Evolutionary conservation across 1,140 invertebrate genomes (phyloP).

Genomic region (Trichonephila inaurata): DNA sequence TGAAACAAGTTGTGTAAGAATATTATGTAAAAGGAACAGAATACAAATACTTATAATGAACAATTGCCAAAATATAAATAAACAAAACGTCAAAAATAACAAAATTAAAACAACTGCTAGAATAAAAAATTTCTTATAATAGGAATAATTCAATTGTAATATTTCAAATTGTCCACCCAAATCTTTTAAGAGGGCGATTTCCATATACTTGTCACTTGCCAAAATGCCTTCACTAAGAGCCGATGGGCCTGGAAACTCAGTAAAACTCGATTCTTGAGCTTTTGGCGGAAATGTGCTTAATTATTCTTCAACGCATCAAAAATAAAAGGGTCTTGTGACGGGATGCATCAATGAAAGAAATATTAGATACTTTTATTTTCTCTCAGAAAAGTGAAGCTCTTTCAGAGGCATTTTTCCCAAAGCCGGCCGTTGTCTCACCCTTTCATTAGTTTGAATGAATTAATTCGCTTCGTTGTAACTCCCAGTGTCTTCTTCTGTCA

Average conservation of each 20-base stretch:
- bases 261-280: conserved; percentile 10
- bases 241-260: background rate
- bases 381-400: conserved; percentile 1
- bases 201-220: background rate
- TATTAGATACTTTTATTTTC: conserved; percentile 67
- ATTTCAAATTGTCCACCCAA: background rate
- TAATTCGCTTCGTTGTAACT: conserved; percentile 34
- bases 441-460: conserved; percentile 63
- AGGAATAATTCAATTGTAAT: conserved; percentile 16
- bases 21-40: background rate
- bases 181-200: background rate
- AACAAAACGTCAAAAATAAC: background rate
- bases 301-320: conserved; percentile 47
- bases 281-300: conserved; percentile 34
- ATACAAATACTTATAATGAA: background rate
- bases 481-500: conserved; percentile 40
- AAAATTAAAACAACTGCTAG: background rate
- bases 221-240: background rate
- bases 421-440: conserved; percentile 39
- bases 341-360: conserved; percentile 57
- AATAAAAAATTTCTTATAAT: background rate
- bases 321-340: conserved; percentile 50
- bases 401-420: conserved; percentile 18
- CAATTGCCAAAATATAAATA: background rate
- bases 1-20: background rate